Percentiles rank a stretch among this genome's conserved stretches.
Evolutionary conservation across 1,140 invertebrate genomes (phyloP).

Genomic region (Plodia interpunctella): DNA sequence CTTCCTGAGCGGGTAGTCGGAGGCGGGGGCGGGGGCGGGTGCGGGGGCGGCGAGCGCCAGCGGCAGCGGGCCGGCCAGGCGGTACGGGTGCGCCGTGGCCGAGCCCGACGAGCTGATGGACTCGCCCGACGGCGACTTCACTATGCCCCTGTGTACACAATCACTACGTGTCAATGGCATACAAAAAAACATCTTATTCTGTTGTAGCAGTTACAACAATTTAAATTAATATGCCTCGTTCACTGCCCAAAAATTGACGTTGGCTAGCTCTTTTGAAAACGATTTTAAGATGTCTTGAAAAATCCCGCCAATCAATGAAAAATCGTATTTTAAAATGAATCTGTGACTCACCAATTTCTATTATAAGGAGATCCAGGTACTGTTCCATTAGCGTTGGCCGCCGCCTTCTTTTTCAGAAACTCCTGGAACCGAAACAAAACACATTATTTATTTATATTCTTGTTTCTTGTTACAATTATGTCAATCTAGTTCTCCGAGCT

Average conservation of each 20-base stretch:
- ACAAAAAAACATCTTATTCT: no score
- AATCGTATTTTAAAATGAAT: background rate
- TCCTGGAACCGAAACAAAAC: conserved; percentile 79
- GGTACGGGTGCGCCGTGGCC: conserved; percentile 81
- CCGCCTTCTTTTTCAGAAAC: conserved; percentile 93
- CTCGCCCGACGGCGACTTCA: conserved; percentile 79
- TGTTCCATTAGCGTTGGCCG: conserved; percentile 86
- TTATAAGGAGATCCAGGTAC: conserved; percentile 84
- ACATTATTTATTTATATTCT: background rate
- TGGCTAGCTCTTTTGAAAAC: no score
- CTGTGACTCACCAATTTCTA: conserved; percentile 87
- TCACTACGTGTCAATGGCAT: no score
- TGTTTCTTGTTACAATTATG: conserved; percentile 4
- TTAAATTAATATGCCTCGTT: no score
- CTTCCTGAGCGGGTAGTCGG: conserved; percentile 94
- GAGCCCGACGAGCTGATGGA: conserved; percentile 78
- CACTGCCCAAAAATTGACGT: no score
- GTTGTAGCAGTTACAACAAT: no score
- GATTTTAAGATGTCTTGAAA: no score
- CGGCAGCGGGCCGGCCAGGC: conserved; percentile 78
- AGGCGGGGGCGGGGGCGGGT: conserved; percentile 83
- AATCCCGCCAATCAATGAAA: no score
- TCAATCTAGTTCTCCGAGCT: background rate
- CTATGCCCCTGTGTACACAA: conserved; percentile 73
- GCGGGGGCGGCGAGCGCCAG: conserved; percentile 80